Evolutionary conservation across 2,113 vertebrate genomes (phyloP).

Genomic region (Serinus canaria): DNA sequence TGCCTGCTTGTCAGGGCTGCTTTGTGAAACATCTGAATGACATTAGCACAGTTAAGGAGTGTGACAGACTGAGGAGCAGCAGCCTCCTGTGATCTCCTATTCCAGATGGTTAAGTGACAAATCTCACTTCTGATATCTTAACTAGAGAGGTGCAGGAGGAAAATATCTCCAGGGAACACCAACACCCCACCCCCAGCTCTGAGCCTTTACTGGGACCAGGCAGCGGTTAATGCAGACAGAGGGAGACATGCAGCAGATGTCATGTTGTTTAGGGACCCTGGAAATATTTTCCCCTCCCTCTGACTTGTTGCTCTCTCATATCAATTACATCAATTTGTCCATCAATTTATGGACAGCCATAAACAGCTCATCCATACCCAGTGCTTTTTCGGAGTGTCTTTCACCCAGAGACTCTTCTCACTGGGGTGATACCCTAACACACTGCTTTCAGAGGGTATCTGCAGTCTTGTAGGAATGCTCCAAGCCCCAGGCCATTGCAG

Average conservation of each 20-base stretch:
- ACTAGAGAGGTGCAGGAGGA: slow-evolving; percentile 31
- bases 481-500: background rate
- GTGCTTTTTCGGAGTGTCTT: background rate
- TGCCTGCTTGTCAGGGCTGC: slow-evolving; percentile 56
- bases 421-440: too few relatives aligned
- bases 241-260: background rate
- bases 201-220: background rate
- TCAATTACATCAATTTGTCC: background rate
- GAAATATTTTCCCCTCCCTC: background rate
- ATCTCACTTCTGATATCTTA: slow-evolving; percentile 64
- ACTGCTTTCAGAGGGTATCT: background rate
- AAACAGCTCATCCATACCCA: background rate
- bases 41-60: slow-evolving; percentile 61
- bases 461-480: background rate
- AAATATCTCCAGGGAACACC: background rate
- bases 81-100: slow-evolving; percentile 49
- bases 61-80: slow-evolving; percentile 64
- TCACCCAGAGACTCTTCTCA: background rate
- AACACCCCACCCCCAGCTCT: background rate
- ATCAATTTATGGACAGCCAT: background rate
- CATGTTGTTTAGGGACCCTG: background rate
- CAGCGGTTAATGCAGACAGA: background rate
- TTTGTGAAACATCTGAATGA: slow-evolving; percentile 69
- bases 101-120: slow-evolving; percentile 69
- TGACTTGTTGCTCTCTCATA: slow-evolving; percentile 4